Percentiles rank a stretch among this genome's conserved stretches.
phyloP scores from a whole-genome alignment of 2,888 invertebrate species.

The Trimorus sp. region DNA sequence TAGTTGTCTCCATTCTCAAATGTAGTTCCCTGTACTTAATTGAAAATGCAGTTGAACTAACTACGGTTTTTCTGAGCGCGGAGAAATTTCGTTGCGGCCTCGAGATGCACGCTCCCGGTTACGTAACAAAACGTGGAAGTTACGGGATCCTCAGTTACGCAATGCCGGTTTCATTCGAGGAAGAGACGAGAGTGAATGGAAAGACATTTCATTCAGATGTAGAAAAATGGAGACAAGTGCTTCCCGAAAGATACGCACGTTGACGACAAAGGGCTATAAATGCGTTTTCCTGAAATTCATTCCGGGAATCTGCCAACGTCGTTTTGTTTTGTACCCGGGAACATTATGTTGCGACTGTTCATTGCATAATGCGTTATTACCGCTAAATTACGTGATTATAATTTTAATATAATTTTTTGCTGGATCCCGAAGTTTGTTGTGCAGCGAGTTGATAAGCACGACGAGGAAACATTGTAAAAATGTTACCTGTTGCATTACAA shows the following conservation, averaged over 20 bases:
- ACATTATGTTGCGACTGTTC: too few species aligned
- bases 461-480: neutral
- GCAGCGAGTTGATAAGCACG: too few species aligned
- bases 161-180: constrained; percentile 33
- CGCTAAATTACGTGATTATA: too few species aligned
- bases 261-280: constrained; percentile 13
- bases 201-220: constrained; percentile 38
- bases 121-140: constrained; percentile 40
- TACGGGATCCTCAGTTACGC: constrained; percentile 36
- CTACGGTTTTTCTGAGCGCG: too few species aligned
- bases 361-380: too few species aligned
- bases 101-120: constrained; percentile 21
- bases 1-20: too few species aligned
- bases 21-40: too few species aligned
- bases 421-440: too few species aligned
- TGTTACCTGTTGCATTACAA: constrained; percentile 1
- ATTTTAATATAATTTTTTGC: too few species aligned
- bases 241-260: constrained; percentile 8
- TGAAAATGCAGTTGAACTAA: neutral
- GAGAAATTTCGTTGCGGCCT: constrained; percentile 14
- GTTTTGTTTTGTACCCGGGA: too few species aligned
- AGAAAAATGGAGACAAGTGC: constrained; percentile 31
- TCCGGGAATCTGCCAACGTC: too few species aligned
- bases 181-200: constrained; percentile 39
- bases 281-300: too few species aligned